These are phyloP conservation scores for Stigmatopora argus DNA, from an alignment of 2,113 vertebrate species.

Conservation along the genomic window DNA sequence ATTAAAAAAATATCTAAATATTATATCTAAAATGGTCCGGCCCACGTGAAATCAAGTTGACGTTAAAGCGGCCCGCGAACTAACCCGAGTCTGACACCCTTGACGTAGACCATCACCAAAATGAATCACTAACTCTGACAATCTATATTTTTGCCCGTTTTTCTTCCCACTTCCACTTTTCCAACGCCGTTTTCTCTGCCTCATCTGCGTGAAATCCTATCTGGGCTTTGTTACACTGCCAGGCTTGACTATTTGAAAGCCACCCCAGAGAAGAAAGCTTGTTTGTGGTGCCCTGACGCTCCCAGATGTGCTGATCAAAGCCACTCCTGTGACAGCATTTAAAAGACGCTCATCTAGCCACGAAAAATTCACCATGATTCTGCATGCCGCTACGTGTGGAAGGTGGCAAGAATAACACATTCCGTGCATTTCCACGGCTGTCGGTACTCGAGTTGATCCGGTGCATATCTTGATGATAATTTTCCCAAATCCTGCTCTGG, in stretches of 20 bases:
- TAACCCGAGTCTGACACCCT: no score
- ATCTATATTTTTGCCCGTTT: background rate
- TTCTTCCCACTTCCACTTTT: slow-evolving; percentile 4
- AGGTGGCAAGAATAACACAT: background rate
- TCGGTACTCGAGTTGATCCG: no score
- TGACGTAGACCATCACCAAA: background rate
- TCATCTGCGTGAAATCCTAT: slow-evolving; percentile 31
- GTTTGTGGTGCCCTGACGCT: slow-evolving; percentile 42
- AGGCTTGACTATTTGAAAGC: slow-evolving; percentile 31
- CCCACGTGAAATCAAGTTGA: no score
- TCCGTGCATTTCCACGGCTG: background rate
- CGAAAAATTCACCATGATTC: slow-evolving; percentile 59
- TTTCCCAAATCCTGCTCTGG: no score
- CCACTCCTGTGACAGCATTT: slow-evolving; percentile 42
- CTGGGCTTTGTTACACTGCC: slow-evolving; percentile 20
- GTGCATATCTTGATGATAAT: no score
- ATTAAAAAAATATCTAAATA: no score
- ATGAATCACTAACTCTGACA: background rate
- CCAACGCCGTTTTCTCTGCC: slow-evolving; percentile 4
- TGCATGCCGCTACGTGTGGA: slow-evolving; percentile 1
- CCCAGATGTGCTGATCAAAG: slow-evolving; percentile 51
- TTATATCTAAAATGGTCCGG: no score
- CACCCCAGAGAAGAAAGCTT: slow-evolving; percentile 52
- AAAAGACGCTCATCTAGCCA: slow-evolving; percentile 41
- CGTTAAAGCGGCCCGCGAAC: no score